A percentile compares a stretch with the other conserved stretches of the same genome.
These are phyloP conservation scores for Hesperia comma DNA, from an alignment of 2,888 invertebrate genomes.

Conservation along the genomic window DNA sequence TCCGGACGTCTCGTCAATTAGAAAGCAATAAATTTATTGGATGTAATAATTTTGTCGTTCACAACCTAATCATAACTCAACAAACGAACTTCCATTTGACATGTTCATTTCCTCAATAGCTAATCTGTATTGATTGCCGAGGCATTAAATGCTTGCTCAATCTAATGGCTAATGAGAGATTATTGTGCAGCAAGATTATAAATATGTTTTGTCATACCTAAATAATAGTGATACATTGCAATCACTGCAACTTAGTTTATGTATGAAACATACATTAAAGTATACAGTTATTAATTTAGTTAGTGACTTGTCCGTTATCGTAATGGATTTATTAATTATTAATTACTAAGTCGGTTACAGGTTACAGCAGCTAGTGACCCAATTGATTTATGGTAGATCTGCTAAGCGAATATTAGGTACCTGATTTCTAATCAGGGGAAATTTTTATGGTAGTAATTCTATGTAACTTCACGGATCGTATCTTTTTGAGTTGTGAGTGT, in stretches of 20 bases:
- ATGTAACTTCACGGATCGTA: too few species aligned
- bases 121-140: not conserved
- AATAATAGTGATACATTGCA: not conserved
- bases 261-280: not conserved
- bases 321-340: too few species aligned
- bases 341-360: not conserved
- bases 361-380: not conserved
- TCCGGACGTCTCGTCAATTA: not conserved
- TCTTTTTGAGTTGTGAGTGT: too few species aligned
- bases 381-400: not conserved
- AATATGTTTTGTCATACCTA: conserved; percentile 8
- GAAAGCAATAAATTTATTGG: not conserved
- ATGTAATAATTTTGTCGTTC: not conserved
- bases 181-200: conserved; percentile 6
- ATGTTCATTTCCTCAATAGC: not conserved
- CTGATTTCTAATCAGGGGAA: too few species aligned
- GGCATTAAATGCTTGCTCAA: not conserved
- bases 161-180: conserved; percentile 2
- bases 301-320: too few species aligned
- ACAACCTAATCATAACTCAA: not conserved
- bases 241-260: not conserved
- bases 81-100: not conserved
- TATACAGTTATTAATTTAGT: not conserved
- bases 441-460: too few species aligned
- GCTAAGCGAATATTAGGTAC: too few species aligned